Evolutionary conservation across 64 coral and sea anemone species (phyloP).

Genomic region (Orbicella faveolata): DNA sequence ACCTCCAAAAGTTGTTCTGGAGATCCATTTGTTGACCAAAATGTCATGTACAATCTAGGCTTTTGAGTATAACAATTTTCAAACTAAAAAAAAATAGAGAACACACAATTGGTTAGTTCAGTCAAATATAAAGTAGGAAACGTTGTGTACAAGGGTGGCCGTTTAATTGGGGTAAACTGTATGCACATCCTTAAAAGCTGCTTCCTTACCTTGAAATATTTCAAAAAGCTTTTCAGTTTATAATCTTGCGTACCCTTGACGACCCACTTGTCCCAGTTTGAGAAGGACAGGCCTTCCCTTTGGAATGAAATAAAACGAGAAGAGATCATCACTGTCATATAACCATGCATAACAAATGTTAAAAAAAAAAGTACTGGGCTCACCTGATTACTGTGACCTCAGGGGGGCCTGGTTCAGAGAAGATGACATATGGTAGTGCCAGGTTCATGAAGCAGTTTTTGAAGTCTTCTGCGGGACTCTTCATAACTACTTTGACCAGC

Average conservation of each 20-base stretch:
- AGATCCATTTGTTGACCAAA: slow-evolving; percentile 63
- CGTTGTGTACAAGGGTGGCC: no score
- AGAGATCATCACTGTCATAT: neutral
- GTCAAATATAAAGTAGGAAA: no score
- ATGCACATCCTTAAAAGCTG: neutral
- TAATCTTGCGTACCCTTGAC: slow-evolving; percentile 80
- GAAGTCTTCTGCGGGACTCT: slow-evolving; percentile 59
- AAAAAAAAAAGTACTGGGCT: neutral
- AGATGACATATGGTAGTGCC: slow-evolving; percentile 85
- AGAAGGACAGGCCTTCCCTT: slow-evolving; percentile 82
- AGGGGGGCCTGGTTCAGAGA: slow-evolving; percentile 86
- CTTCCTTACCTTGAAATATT: slow-evolving; percentile 76
- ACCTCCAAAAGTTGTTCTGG: slow-evolving; percentile 55
- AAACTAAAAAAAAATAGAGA: slow-evolving; percentile 75
- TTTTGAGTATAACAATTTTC: slow-evolving; percentile 86
- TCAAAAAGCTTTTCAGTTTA: slow-evolving; percentile 88
- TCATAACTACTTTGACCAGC: slow-evolving; percentile 67
- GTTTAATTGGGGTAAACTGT: no score
- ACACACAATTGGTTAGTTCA: neutral
- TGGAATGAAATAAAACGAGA: neutral
- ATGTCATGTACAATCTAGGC: slow-evolving; percentile 64
- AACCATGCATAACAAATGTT: neutral
- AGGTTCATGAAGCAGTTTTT: slow-evolving; percentile 91
- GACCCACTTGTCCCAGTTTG: slow-evolving; percentile 89
- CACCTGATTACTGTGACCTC: slow-evolving; percentile 74